Evolutionary conservation across 2,113 vertebrate species (phyloP), one percentile per base, ranked within the genome.

Genomic region (Arenaria interpres): DNA sequence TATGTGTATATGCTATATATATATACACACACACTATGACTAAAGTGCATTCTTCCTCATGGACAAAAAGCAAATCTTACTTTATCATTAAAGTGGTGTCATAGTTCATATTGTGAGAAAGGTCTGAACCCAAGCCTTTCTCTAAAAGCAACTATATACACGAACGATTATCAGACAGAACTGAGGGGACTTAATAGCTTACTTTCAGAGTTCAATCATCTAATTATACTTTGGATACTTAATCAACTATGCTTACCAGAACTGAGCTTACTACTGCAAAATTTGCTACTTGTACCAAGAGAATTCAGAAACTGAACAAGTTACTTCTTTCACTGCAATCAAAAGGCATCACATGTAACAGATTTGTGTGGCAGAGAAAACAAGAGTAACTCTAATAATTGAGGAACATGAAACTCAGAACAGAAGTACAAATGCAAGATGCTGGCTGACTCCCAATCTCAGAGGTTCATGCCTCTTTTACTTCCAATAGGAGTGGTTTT

Each of bases 81-180:
- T 74, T 62, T 30, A 25, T 33, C 27, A 6, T 19, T 69, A 10
- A 76, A 53, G 17, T 6, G 5, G 15, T 59, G 23, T 50, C 21
- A 16, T 22, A 50, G 16, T 69, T 94, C 33, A 66, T 32, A 18
- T 3, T 39, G 12, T 28, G 15, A 83, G 17, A 54, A 63, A 77
- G n/a, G 2, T 0, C 2, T 74, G 39, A 1, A 3, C 0, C 0
- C 64, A 81, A 60, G 1, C 2, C 21, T 37, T 39, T 59, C 60
- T 54, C 25, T 69, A 54, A 75, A 78, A 71, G 37, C 50, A 77
- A 45, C 43, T 54, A 28, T 3, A 28, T 13, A n/a, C 3, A 8
- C 16, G 20, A 67, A 41, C 0, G 0, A 30, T 32, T 73, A 66
- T 94, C 48, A 71, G 86, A 56, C 24, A 69, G 37, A 83, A 80